A percentile compares a stretch with the other conserved stretches of the same genome.
Evolutionary conservation across 2,113 vertebrate genomes (phyloP).

Genomic region (Sprattus sprattus): DNA sequence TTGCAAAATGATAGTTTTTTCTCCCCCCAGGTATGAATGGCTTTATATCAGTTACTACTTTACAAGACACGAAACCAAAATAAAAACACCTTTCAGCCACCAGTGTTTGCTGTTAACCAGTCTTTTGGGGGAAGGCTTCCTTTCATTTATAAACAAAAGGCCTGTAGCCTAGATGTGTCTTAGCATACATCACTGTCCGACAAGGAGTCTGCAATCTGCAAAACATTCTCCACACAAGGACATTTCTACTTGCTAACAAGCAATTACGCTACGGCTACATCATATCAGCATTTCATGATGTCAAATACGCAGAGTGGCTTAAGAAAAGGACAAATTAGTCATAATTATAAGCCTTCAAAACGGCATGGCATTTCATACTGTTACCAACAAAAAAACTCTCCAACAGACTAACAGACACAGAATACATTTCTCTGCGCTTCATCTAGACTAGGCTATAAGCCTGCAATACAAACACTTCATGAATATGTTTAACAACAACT

Average conservation of each 20-base stretch:
- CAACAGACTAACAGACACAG: background rate
- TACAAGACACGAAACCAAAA: background rate
- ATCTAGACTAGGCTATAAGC: background rate
- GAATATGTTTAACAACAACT: background rate
- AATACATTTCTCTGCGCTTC: background rate
- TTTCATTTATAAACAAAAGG: background rate
- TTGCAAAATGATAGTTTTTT: background rate
- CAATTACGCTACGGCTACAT: conserved; percentile 32
- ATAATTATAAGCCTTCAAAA: conserved; percentile 19
- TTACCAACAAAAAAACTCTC: background rate
- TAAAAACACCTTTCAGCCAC: background rate
- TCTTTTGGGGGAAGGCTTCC: background rate
- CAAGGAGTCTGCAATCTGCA: background rate
- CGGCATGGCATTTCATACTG: background rate
- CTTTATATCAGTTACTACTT: background rate
- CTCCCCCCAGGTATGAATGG: background rate
- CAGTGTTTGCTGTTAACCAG: background rate
- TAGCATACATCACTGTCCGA: background rate
- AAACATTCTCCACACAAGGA: conserved; percentile 20
- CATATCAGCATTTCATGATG: conserved; percentile 36
- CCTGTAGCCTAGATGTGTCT: background rate
- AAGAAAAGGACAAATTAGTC: conserved; percentile 36
- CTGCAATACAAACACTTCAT: background rate
- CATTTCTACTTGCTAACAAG: conserved; percentile 41
- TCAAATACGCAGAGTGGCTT: conserved; percentile 41